Evolutionary conservation across 2,113 vertebrate species (phyloP).

Genomic region (Neolamprologus hecqui): DNA sequence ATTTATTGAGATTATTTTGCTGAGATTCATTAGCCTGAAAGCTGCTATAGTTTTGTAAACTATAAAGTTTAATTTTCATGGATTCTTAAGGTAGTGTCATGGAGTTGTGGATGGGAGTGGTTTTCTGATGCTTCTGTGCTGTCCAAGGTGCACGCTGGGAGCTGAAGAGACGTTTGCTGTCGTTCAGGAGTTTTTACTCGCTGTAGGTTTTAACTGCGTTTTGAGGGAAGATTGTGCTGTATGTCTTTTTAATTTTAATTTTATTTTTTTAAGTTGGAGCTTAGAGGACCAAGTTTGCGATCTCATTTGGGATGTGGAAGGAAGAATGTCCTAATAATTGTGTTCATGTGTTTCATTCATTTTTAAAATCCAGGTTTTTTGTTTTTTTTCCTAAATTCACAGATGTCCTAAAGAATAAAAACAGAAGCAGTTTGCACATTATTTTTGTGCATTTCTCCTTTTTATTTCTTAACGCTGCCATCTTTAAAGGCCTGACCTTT

Average conservation of each 20-base stretch:
- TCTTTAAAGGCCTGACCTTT: conserved; percentile 51
- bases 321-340: neutral
- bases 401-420: neutral
- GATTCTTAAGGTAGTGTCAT: neutral
- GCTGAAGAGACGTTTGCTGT: neutral
- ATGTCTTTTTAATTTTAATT: neutral
- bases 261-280: neutral
- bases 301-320: neutral
- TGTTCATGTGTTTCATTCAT: neutral
- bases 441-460: neutral
- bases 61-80: neutral
- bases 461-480: conserved; percentile 7
- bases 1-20: conserved; percentile 32
- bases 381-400: neutral
- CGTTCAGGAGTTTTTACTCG: neutral
- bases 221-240: neutral
- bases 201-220: neutral
- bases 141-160: neutral
- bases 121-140: neutral
- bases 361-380: neutral
- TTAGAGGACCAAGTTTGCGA: conserved; percentile 37
- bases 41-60: conserved; percentile 22
- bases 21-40: conserved; percentile 9
- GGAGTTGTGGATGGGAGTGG: neutral
- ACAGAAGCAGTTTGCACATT: neutral